Evolutionary conservation across 92 coral and sea anemone species (phyloP).

Genomic region (Zoanthus solanderi): DNA sequence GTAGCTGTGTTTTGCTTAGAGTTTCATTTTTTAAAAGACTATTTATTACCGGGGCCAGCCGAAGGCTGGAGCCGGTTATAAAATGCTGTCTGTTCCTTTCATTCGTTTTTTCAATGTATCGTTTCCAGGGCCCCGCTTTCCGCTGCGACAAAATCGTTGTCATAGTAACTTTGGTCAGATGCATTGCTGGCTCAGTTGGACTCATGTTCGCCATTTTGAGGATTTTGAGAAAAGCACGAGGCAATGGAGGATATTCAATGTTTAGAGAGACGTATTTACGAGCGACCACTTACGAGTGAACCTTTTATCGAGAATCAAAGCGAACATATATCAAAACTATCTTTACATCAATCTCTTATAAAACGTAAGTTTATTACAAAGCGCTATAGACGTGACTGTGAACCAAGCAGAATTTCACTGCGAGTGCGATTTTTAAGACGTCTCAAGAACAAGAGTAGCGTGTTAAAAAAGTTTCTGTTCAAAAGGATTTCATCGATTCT

Average conservation of each 20-base stretch:
- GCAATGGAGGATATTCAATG: slow-evolving; percentile 45
- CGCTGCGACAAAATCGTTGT: too few species aligned
- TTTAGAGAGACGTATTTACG: slow-evolving; percentile 63
- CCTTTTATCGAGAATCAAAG: slow-evolving; percentile 43
- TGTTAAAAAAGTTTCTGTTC: not conserved
- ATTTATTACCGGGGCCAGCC: too few species aligned
- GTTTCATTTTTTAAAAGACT: too few species aligned
- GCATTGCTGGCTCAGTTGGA: slow-evolving; percentile 18
- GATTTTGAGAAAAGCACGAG: slow-evolving; percentile 54
- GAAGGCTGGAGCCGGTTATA: too few species aligned
- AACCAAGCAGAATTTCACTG: slow-evolving; percentile 70
- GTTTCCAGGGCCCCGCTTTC: too few species aligned
- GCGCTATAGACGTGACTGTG: slow-evolving; percentile 59
- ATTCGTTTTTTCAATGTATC: too few species aligned
- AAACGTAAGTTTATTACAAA: slow-evolving; percentile 13
- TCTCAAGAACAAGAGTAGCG: not conserved
- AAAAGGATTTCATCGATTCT: slow-evolving; percentile 56
- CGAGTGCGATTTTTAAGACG: slow-evolving; percentile 59
- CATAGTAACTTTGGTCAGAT: slow-evolving; percentile 27
- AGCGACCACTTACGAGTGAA: slow-evolving; percentile 7
- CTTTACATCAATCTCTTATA: slow-evolving; percentile 38
- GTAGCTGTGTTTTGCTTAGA: too few species aligned
- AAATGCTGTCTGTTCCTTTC: too few species aligned
- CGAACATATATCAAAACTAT: slow-evolving; percentile 29
- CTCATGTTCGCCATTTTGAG: slow-evolving; percentile 50